Conservation (phyloP, 2,113 vertebrate genomes). For the Maccullochella peelii region DNA sequence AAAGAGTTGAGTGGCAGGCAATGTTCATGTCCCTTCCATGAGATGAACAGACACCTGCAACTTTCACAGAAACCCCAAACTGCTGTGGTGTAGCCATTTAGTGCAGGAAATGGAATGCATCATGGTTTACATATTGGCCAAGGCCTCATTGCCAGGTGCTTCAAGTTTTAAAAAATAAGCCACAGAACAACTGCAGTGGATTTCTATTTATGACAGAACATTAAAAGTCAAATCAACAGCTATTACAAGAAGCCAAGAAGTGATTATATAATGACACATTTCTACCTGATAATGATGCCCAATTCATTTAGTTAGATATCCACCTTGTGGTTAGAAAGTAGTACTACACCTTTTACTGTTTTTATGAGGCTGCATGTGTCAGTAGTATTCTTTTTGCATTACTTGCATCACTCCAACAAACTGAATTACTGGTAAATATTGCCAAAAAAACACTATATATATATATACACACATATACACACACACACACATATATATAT, state of each 20-base stretch:
- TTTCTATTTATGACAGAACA: background rate
- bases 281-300: background rate
- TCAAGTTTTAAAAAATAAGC: background rate
- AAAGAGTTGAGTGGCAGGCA: background rate
- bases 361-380: background rate
- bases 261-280: background rate
- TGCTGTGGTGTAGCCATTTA: background rate
- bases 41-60: background rate
- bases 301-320: conserved; percentile 65
- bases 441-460: background rate
- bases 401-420: background rate
- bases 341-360: conserved; percentile 34
- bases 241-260: background rate
- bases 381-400: background rate
- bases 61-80: background rate
- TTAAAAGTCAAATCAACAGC: background rate
- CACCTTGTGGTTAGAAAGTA: conserved; percentile 65
- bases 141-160: background rate
- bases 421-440: background rate
- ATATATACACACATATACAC: too few species aligned
- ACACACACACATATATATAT: too few species aligned
- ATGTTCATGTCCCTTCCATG: background rate
- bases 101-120: background rate
- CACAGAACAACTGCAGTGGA: background rate
- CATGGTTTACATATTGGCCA: background rate